Evolutionary conservation across 2,113 vertebrate species (phyloP), one percentile per base, ranked within the genome.

Genomic region (Ancistrus triradiatus): DNA sequence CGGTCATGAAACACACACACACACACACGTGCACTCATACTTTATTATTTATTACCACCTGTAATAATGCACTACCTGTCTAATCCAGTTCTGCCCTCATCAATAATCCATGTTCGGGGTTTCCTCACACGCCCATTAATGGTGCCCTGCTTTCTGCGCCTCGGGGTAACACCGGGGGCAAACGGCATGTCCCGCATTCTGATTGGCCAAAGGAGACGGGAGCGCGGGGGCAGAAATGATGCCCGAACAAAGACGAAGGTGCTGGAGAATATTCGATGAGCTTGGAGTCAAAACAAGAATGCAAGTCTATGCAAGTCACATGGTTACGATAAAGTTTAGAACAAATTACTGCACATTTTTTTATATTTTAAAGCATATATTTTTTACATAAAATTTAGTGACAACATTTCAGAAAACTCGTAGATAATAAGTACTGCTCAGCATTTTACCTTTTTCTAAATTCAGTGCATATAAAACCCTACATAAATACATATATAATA

Each of bases 211-310:
- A 15, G 10, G n/a, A n/a, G 44, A n/a, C 21, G 7, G 53, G 46
- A 48, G 63, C 53, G 49, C 42, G 15, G 22, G 1, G 48, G 68
- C 68, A 69, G 73, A 75, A 77, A 75, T 74, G 74, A 70, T 53
- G 38, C 58, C 50, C 46, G 22, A 50, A 66, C 53, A 58, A 49
- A 58, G 44, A 31, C 35, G 37, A 15, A n/a, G 7, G 2, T 24
- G 40, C 42, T 46, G 15, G 14, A 48, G 52, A 33, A 57, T 33
- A 17, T 57, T 24, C 48, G 52, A 49, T n/a, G n/a, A n/a, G n/a
- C n/a, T n/a, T n/a, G n/a, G n/a, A n/a, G n/a, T n/a, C n/a, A n/a
- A n/a, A n/a, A n/a, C n/a, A n/a, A n/a, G n/a, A n/a, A n/a, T n/a
- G n/a, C n/a, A n/a, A n/a, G n/a, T n/a, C n/a, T n/a, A n/a, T n/a